Evolutionary conservation across 2,888 invertebrate genomes (phyloP).

Genomic region (Epirrhoe tristata): DNA sequence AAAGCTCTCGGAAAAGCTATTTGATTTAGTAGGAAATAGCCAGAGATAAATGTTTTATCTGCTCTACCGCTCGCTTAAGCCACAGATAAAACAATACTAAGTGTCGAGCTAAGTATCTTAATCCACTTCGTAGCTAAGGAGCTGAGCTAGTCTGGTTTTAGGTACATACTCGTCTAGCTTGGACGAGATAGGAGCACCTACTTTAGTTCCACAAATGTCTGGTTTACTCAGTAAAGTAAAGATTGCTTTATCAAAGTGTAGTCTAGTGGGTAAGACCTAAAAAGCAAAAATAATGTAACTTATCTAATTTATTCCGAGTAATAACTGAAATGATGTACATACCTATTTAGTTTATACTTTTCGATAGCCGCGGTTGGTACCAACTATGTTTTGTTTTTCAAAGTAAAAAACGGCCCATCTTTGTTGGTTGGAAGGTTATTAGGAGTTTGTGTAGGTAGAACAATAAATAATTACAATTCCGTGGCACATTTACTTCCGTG

Average conservation of each 20-base stretch:
- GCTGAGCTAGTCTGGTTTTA: constrained; percentile 32
- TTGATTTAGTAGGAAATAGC: constrained; percentile 39
- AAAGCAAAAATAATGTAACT: not conserved
- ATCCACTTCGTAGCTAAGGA: constrained; percentile 23
- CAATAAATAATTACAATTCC: not conserved
- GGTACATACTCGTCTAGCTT: constrained; percentile 32
- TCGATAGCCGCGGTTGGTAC: too few relatives aligned
- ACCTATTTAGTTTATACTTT: too few relatives aligned
- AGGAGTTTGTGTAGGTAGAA: not conserved
- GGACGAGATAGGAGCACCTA: constrained; percentile 6
- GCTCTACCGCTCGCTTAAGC: constrained; percentile 26
- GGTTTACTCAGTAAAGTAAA: constrained; percentile 9
- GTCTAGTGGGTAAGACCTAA: not conserved
- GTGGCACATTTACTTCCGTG: not conserved
- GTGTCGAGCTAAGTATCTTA: constrained; percentile 28
- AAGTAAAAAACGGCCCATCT: not conserved
- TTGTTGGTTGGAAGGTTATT: not conserved
- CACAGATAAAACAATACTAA: constrained; percentile 27
- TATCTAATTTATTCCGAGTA: too few relatives aligned
- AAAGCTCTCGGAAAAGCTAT: constrained; percentile 21
- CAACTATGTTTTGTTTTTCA: too few relatives aligned
- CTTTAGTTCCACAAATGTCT: constrained; percentile 15
- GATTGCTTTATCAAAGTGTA: not conserved
- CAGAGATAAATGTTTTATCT: constrained; percentile 43
- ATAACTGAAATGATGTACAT: too few relatives aligned